Evolutionary conservation across 2,888 invertebrate genomes (phyloP), one percentile per base, ranked within the genome.

Genomic region (Lingula anatina): DNA sequence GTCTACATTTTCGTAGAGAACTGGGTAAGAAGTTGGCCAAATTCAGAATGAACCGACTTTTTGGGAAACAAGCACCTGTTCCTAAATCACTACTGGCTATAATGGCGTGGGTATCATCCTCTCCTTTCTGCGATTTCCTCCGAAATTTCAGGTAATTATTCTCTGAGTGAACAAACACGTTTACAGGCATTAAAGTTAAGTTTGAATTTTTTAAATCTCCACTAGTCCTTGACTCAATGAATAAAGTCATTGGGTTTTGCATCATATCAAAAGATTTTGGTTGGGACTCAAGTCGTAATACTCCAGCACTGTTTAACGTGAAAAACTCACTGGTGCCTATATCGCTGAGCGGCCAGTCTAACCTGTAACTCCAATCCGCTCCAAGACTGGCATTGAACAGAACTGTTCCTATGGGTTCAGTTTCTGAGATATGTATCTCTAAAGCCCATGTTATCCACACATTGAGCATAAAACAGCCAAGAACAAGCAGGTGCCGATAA

Each of bases 341-440:
- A n/a, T n/a, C n/a, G n/a, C n/a, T n/a, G n/a, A n/a, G 9, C 31
- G 43, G 50, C 7, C 51, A 43, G 23, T 66, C 66, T n/a, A 71
- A 40, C 23, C 56, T 50, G 47, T 73, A 71, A 3, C 59, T 59
- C 68, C 71, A 66, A 15, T 86, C 85, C 60, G 87, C 50, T 20
- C 67, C 70, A 24, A 66, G 51, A 46, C 65, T 65, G 21, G 60
- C 64, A 50, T 73, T 65, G 48, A 68, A 68, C 5, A 71, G 12
- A 25, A 48, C 48, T 23, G 37, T 44, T 15, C 60, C 60, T 4
- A 24, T 15, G 7, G 4, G 23, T 20, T 23, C 38, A 37, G 23
- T 23, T 24, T 24, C 24, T 18, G 20, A 18, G 23, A 46, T 9
- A 20, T 46, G 20, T 35, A 46, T n/a, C 24, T 46, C 24, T 24